A percentile compares a stretch with the other conserved stretches of the same genome.
phyloP scores from a whole-genome alignment of 2,797 vertebrate genomes.

The Phataginus tricuspis region DNA sequence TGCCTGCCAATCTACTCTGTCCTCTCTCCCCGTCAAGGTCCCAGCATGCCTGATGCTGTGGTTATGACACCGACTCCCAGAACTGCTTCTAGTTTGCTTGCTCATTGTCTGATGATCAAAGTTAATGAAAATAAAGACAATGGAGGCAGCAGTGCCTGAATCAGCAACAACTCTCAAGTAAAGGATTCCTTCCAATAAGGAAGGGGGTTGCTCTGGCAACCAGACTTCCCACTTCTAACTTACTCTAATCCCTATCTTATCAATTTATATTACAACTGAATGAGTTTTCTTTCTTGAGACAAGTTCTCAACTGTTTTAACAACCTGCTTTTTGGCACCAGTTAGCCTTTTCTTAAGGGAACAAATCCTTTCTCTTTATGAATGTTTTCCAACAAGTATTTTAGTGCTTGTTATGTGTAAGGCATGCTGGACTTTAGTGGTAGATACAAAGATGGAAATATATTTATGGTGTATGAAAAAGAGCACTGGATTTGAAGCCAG shows the following conservation, averaged over 20 bases:
- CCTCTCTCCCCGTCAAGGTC: neutral
- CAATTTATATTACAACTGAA: slow-evolving; percentile 64
- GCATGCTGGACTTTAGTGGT: neutral
- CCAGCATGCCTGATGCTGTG: neutral
- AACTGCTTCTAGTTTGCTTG: slow-evolving; percentile 42
- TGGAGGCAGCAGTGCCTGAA: slow-evolving; percentile 4
- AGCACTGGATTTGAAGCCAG: slow-evolving; percentile 23
- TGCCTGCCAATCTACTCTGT: neutral
- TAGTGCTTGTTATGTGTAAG: slow-evolving; percentile 5
- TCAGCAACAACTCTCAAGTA: neutral
- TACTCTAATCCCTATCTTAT: slow-evolving; percentile 62
- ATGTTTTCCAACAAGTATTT: slow-evolving; percentile 43
- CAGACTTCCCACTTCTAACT: slow-evolving; percentile 59
- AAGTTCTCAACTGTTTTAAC: slow-evolving; percentile 54
- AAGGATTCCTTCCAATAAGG: slow-evolving; percentile 50
- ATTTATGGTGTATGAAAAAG: neutral
- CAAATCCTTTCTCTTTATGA: slow-evolving; percentile 22
- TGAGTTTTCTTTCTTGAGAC: slow-evolving; percentile 62
- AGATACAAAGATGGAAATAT: slow-evolving; percentile 25
- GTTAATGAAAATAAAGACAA: slow-evolving; percentile 63
- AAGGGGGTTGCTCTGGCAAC: slow-evolving; percentile 69
- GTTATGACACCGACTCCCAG: slow-evolving; percentile 26
- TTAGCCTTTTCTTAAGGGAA: slow-evolving; percentile 57
- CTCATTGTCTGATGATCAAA: slow-evolving; percentile 62
- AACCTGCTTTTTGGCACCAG: slow-evolving; percentile 43